Conservation (phyloP, 2,888 invertebrate species). For the Harmothoe impar region DNA sequence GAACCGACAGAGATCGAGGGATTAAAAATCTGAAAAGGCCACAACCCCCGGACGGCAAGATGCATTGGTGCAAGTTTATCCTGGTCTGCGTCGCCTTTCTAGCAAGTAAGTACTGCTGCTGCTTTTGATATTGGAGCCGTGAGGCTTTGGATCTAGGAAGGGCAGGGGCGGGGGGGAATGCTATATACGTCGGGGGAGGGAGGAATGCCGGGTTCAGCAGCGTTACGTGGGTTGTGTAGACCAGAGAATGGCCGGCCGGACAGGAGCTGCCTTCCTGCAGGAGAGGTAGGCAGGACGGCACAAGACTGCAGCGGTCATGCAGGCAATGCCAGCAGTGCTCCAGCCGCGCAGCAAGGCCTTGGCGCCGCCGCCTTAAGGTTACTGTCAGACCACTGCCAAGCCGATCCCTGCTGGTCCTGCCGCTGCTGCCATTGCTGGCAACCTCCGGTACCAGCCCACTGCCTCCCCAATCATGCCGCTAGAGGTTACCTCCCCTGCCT, state of each 20-base stretch:
- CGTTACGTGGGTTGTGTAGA: background rate
- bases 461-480: too few relatives aligned
- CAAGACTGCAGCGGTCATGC: too few relatives aligned
- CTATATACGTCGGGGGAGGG: background rate
- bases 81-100: constrained; percentile 4
- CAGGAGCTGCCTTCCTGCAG: too few relatives aligned
- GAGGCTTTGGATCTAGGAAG: background rate
- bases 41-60: background rate
- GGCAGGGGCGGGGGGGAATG: background rate
- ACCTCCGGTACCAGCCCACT: too few relatives aligned
- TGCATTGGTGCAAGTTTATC: constrained; percentile 17
- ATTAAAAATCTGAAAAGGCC: background rate
- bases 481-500: too few relatives aligned
- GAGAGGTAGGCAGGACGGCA: too few relatives aligned
- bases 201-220: background rate
- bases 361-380: background rate
- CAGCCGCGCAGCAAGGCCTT: background rate
- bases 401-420: too few relatives aligned
- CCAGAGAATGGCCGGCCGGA: too few relatives aligned
- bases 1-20: background rate
- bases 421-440: too few relatives aligned
- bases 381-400: too few relatives aligned
- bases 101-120: background rate
- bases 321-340: background rate
- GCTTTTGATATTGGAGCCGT: background rate